These are phyloP conservation scores for Sphaerophoria rueppellii DNA, from an alignment of 2,888 invertebrate species.

Conservation along the genomic window DNA sequence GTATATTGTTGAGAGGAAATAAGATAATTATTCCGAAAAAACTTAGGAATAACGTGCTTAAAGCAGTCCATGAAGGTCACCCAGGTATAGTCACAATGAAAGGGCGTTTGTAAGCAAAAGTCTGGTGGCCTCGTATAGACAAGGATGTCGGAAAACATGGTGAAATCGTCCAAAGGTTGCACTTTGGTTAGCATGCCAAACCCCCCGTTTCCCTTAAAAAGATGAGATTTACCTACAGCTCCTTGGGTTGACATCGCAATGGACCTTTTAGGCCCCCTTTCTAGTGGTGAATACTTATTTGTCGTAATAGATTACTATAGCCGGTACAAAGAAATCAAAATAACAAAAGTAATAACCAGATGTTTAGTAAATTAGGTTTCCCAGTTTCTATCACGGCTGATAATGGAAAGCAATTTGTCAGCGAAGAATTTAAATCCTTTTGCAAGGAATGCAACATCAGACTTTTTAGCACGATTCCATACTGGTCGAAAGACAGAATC, in stretches of 20 bases:
- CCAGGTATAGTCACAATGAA: constrained; percentile 79
- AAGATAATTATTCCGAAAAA: constrained; percentile 60
- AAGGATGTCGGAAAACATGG: constrained; percentile 72
- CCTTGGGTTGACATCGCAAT: constrained; percentile 8
- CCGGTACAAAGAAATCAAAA: constrained; percentile 59
- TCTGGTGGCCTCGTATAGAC: constrained; percentile 79
- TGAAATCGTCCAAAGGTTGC: constrained; percentile 52
- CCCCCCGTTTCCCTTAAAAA: constrained; percentile 31
- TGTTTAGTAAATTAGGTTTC: too few species aligned
- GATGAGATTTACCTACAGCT: constrained; percentile 26
- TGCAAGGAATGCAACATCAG: too few species aligned
- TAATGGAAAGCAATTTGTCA: too few species aligned
- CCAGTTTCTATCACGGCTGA: too few species aligned
- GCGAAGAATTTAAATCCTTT: too few species aligned
- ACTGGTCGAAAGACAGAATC: too few species aligned
- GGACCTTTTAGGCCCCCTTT: constrained; percentile 5
- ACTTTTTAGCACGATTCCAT: too few species aligned
- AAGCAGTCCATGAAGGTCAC: not conserved
- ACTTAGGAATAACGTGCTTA: constrained; percentile 31
- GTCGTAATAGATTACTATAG: not conserved
- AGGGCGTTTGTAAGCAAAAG: constrained; percentile 77
- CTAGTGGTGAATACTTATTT: constrained; percentile 23
- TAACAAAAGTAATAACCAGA: too few species aligned
- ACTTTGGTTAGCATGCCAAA: constrained; percentile 42
- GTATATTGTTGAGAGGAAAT: constrained; percentile 50